Evolutionary conservation across 2,797 vertebrate genomes (phyloP).

Genomic region (Molossus molossus): DNA sequence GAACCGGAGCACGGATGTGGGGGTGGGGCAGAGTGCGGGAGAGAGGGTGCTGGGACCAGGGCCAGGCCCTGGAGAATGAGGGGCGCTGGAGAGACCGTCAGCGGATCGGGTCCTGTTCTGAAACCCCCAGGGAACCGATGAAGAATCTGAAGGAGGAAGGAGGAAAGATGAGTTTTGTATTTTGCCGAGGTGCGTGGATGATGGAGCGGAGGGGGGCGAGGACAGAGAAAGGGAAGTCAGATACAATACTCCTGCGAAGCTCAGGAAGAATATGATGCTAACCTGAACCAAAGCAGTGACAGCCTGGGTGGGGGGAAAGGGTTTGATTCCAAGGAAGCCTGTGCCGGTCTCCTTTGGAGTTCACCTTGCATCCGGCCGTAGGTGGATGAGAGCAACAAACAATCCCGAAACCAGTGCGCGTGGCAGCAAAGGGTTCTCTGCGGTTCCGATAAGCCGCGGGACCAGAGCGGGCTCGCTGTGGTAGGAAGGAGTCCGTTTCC

Average conservation of each 20-base stretch:
- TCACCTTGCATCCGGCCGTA: not conserved
- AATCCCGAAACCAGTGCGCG: not conserved
- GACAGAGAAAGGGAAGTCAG: too few relatives aligned
- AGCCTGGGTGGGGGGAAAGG: not conserved
- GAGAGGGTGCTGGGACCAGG: rapidly evolving
- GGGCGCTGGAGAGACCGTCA: not conserved
- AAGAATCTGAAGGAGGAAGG: not conserved
- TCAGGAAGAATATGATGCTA: not conserved
- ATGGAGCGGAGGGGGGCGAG: not conserved
- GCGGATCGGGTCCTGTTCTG: not conserved
- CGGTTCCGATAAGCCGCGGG: rapidly evolving
- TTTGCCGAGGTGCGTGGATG: not conserved
- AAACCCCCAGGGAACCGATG: not conserved
- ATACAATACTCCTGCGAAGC: not conserved
- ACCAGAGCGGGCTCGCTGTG: not conserved
- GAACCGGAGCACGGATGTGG: rapidly evolving
- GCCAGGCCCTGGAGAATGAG: rapidly evolving
- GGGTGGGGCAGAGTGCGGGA: rapidly evolving
- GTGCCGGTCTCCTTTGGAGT: not conserved
- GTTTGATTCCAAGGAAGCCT: rapidly evolving
- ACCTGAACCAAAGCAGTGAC: not conserved
- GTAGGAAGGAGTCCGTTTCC: too few relatives aligned
- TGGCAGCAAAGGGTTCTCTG: not conserved
- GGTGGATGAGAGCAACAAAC: not conserved
- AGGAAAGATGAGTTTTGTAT: not conserved